Conservation (phyloP, 2,113 vertebrate genomes). For the Vanacampus margaritifer region DNA sequence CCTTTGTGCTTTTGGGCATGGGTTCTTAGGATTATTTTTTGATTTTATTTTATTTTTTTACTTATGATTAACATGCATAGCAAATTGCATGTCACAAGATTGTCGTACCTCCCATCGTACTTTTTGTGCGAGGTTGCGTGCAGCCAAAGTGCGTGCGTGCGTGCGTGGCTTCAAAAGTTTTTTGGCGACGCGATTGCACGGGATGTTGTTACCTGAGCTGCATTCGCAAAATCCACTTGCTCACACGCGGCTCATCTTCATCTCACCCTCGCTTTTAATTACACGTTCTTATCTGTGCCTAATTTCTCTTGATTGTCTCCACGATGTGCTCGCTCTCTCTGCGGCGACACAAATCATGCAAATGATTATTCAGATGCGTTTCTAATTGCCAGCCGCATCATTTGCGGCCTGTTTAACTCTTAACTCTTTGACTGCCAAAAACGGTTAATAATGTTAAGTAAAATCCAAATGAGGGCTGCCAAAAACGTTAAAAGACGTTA, state of each 20-base stretch:
- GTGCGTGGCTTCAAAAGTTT: background rate
- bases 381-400: background rate
- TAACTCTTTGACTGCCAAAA: no score
- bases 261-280: conserved; percentile 38
- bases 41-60: no score
- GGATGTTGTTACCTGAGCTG: background rate
- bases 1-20: no score
- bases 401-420: background rate
- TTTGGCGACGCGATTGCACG: background rate
- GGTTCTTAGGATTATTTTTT: no score
- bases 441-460: no score
- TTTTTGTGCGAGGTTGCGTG: background rate
- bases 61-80: no score
- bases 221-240: background rate
- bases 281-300: conserved; percentile 36
- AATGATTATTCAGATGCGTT: conserved; percentile 7
- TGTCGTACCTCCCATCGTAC: background rate
- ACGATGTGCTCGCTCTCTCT: background rate
- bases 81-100: background rate
- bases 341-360: background rate
- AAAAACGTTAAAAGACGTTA: no score
- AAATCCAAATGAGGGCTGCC: no score
- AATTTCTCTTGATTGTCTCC: conserved; percentile 18
- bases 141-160: background rate
- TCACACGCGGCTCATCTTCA: conserved; percentile 1